Conservation (phyloP, 2,797 vertebrate genomes). For the Monodelphis domestica region DNA sequence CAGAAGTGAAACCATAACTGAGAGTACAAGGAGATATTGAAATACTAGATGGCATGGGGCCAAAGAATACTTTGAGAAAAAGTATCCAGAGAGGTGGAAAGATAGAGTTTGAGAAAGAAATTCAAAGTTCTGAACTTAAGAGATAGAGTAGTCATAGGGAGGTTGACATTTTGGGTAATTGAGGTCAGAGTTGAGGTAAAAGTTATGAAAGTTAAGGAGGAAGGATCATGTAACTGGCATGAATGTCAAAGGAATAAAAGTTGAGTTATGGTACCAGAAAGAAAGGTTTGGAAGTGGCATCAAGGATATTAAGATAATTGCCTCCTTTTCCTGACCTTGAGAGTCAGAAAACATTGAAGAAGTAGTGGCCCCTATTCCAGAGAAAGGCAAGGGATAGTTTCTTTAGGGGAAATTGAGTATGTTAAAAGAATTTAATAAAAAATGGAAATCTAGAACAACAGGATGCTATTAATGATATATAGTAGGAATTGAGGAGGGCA, state of each 20-base stretch:
- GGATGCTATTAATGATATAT: not conserved
- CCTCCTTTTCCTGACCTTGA: not conserved
- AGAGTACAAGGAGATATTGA: not conserved
- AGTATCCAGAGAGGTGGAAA: not conserved
- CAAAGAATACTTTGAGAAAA: not conserved
- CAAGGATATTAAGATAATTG: not conserved
- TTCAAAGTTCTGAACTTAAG: not conserved
- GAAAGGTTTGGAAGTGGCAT: not conserved
- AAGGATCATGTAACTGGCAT: not conserved
- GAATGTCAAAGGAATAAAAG: not conserved
- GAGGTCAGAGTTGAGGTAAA: not conserved
- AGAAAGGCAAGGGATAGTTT: not conserved
- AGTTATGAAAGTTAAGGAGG: not conserved
- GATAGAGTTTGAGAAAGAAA: not conserved
- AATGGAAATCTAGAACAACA: not conserved
- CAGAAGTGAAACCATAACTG: not conserved
- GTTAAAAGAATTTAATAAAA: not conserved
- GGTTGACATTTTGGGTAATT: not conserved
- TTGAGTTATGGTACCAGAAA: not conserved
- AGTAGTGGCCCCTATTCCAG: not conserved
- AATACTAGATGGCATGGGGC: not conserved
- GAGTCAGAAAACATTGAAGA: not conserved
- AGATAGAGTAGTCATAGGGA: not conserved
- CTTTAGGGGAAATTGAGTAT: not conserved
- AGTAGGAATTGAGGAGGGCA: not conserved